These are phyloP conservation scores for Lynx canadensis DNA, from an alignment of 2,113 vertebrate genomes.

Conservation along the genomic window DNA sequence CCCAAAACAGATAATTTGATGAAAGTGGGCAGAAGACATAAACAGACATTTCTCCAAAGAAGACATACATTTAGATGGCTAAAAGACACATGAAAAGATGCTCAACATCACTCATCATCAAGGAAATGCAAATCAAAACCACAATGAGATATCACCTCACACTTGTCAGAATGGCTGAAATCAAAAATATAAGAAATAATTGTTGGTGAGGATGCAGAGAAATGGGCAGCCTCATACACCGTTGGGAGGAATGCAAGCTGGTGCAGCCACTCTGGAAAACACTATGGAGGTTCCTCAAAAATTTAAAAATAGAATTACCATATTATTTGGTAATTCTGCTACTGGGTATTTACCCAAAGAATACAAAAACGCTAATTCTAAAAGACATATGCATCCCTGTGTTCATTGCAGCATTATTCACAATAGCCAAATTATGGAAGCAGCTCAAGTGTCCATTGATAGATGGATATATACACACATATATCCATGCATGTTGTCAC, in stretches of 20 bases:
- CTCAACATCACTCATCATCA: neutral
- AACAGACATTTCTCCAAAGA: neutral
- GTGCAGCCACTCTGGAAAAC: neutral
- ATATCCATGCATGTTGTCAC: neutral
- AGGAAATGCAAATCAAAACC: neutral
- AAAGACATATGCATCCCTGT: neutral
- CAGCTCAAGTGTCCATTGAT: neutral
- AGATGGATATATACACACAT: neutral
- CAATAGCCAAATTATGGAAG: neutral
- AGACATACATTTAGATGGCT: neutral
- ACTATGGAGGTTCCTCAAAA: neutral
- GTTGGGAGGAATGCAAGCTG: neutral
- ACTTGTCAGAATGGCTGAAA: neutral
- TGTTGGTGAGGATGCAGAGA: neutral
- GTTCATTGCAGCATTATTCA: neutral
- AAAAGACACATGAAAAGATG: neutral
- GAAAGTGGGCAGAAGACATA: neutral
- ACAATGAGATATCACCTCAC: neutral
- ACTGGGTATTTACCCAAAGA: neutral
- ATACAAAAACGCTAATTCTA: neutral
- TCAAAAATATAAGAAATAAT: neutral
- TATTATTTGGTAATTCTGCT: neutral
- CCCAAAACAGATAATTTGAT: neutral
- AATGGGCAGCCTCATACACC: neutral
- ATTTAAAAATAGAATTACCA: neutral